These are phyloP conservation scores for Nothoprocta perdicaria DNA, from an alignment of 2,113 vertebrate species.

Conservation along the genomic window DNA sequence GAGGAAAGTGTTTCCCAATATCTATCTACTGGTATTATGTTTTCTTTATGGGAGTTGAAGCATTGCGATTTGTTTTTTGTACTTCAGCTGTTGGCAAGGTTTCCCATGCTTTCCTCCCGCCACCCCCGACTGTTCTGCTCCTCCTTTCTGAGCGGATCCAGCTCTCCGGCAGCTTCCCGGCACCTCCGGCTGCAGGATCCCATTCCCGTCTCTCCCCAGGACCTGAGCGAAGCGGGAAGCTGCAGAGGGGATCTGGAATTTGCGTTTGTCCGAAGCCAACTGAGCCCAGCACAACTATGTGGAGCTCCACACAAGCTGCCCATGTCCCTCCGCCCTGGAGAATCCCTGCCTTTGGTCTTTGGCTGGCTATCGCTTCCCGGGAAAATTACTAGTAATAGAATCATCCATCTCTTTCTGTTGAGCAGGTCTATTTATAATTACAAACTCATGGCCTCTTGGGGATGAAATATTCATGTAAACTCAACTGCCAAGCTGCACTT, in stretches of 20 bases:
- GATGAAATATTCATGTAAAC: constrained; percentile 80
- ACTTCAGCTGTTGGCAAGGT: neutral
- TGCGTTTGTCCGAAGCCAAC: neutral
- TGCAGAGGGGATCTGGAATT: neutral
- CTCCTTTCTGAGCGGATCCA: neutral
- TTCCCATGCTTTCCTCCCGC: no score
- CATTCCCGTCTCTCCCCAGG: neutral
- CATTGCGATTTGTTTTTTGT: neutral
- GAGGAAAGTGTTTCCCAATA: neutral
- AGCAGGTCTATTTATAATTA: constrained; percentile 76
- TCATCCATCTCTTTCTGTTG: constrained; percentile 66
- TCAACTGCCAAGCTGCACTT: constrained; percentile 75
- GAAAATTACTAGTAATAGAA: constrained; percentile 49
- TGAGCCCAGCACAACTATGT: neutral
- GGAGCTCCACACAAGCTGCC: constrained; percentile 8
- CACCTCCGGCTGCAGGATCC: neutral
- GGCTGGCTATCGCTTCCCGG: neutral
- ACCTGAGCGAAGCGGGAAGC: no score
- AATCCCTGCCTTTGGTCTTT: neutral
- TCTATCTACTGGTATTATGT: neutral
- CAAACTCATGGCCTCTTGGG: constrained; percentile 69
- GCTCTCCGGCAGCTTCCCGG: neutral
- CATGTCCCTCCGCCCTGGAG: constrained; percentile 11
- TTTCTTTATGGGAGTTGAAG: neutral
- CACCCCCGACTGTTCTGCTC: no score